phyloP scores from a whole-genome alignment of 2,888 invertebrate genomes.

The Sympetrum striolatum region DNA sequence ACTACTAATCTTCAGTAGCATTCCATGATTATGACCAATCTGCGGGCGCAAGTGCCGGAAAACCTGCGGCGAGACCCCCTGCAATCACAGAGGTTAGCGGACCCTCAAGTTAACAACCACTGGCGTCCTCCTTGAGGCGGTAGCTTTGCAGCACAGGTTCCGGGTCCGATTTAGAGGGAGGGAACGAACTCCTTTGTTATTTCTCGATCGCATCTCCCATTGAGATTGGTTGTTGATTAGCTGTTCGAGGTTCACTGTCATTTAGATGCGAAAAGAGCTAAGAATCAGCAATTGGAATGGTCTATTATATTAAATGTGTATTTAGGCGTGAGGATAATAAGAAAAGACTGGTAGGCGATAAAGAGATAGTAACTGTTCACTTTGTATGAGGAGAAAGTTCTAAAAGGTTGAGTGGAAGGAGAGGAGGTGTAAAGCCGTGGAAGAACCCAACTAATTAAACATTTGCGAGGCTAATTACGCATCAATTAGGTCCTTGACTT shows the following conservation, averaged over 20 bases:
- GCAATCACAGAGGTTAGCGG: not conserved
- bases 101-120: not conserved
- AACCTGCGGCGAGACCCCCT: too few relatives aligned
- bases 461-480: not conserved
- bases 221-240: too few relatives aligned
- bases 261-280: too few relatives aligned
- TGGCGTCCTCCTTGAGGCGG: not conserved
- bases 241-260: too few relatives aligned
- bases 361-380: not conserved
- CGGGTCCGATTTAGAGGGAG: not conserved
- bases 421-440: not conserved
- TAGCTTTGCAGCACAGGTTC: not conserved
- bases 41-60: too few relatives aligned
- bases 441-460: not conserved
- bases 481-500: not conserved
- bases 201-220: too few relatives aligned
- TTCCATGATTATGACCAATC: too few relatives aligned
- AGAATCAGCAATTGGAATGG: too few relatives aligned
- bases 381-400: not conserved
- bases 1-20: too few relatives aligned
- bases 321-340: not conserved
- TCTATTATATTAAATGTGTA: not conserved
- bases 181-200: not conserved
- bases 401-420: not conserved
- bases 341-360: not conserved